Evolutionary conservation across 2,113 vertebrate species (phyloP), one percentile per base, ranked within the genome.

Genomic region (Scolopax mira): DNA sequence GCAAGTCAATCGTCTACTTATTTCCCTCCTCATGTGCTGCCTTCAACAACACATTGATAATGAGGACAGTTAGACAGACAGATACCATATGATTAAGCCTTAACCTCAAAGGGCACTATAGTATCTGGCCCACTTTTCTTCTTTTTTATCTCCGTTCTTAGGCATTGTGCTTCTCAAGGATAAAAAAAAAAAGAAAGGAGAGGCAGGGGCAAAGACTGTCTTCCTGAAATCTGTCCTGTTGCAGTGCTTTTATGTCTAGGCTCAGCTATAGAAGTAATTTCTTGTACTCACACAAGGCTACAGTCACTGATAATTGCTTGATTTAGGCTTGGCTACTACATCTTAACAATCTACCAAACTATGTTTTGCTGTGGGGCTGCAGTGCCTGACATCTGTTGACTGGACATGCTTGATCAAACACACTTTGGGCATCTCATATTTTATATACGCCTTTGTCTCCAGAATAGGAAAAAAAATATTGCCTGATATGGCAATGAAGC

Each of bases 291-390:
- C 7, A 21, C 39, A 66, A 58, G 16, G 8, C n/a, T 71, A 65
- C 18, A 89, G n/a, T n/a, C 6, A 18, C 44, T 66, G 67, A 44
- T 30, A 39, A 41, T 49, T 74, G 11, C 30, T 49, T 60, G 41
- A 60, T 69, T 74, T 58, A 18, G 23, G 27, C 23, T 52, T 64
- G 35, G 30, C 78, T 75, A 51, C 62, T 64, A 37, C 30, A 13
- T 70, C n/a, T 80, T 71, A 83, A 60, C 0, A 1, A 64, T 85
- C 62, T 75, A 25, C 49, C 64, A 31, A 7, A 65, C 13, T 41
- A 35, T 42, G 28, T 42, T 2, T 0, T 13, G 22, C 64, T 3
- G 7, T 54, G 69, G n/a, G 49, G 13, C 19, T 0, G 0, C 1
- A 1, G 6, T 91, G 44, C 64, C 41, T 72, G 33, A 23, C 39